Evolutionary conservation across 2,113 vertebrate species (phyloP), one percentile per base, ranked within the genome.

Genomic region (Podiceps cristatus): DNA sequence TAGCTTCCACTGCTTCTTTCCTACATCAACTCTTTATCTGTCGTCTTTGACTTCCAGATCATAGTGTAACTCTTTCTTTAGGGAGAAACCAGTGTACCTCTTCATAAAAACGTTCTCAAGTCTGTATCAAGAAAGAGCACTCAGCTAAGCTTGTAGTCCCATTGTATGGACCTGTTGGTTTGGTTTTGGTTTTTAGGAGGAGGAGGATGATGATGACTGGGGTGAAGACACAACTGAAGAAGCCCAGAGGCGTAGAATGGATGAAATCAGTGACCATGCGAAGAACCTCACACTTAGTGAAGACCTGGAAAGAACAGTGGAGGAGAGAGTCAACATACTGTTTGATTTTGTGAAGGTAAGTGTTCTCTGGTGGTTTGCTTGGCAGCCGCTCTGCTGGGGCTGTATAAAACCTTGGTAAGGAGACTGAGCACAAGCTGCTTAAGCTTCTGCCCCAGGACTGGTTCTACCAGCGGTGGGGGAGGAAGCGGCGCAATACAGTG

Each of bases 201-300:
- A 99, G 66, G 99, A 99, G 2, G 99, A 99, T 4, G 99, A 99
- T 44, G 99, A 99, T 42, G 99, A 99, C 86, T 99, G 99, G 99
- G 99, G 99, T 9, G 99, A 99, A 96, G 99, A 99, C 95, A 99
- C 99, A 10, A 99, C 99, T 8, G 99, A 99, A 97, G 99, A 99
- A 97, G 99, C 99, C 22, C 99, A 99, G 95, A 98, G 99, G 69
- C 98, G 99, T 23, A 98, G 99, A 86, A 99, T 99, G 99, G 99
- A 99, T 96, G 99, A 99, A 98, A 99, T 99, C 96, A 99, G 99
- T 69, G 99, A 99, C 88, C 99, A 99, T 40, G 99, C 99, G 19
- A 99, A 99, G 98, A 99, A 99, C 96, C 98, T 99, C 67, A 99
- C 99, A 0, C 99, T 99, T 84, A 99, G 99, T 78, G 99, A 99